phyloP scores from a whole-genome alignment of 2,888 invertebrate species.

The Vandiemenella viatica region DNA sequence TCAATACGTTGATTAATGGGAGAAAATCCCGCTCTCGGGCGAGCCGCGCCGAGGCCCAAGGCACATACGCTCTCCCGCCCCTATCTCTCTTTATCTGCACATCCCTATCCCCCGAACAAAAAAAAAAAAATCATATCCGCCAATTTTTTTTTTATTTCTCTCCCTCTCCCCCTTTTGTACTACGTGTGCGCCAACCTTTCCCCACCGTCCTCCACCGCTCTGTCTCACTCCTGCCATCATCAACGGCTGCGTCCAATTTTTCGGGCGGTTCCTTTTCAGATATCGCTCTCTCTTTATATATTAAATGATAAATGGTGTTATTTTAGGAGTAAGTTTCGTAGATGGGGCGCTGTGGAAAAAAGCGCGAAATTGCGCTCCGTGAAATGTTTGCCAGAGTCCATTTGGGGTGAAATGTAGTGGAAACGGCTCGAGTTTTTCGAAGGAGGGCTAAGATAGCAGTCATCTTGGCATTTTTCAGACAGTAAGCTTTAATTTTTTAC shows the following conservation, averaged over 20 bases:
- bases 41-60: not conserved
- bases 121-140: not conserved
- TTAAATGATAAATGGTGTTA: constrained; percentile 12
- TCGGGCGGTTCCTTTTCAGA: constrained; percentile 4
- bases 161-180: no score
- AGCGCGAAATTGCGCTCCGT: no score
- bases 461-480: no score
- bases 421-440: no score
- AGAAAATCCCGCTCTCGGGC: constrained; percentile 8
- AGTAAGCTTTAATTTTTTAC: no score
- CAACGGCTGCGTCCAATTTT: constrained; percentile 11
- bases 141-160: not conserved
- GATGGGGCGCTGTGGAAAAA: no score
- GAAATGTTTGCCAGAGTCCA: no score
- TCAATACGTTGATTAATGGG: constrained; percentile 18
- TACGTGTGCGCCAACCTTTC: not conserved
- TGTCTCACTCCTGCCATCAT: no score
- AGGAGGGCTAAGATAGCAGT: no score
- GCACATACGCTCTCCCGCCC: not conserved
- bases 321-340: no score
- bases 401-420: no score
- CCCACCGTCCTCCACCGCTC: no score
- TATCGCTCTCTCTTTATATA: constrained; percentile 11
- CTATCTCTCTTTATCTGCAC: not conserved
- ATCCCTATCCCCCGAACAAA: not conserved